Evolutionary conservation across 2,797 vertebrate species (phyloP), one percentile per base, ranked within the genome.

Genomic region (Notolabrus celidotus): DNA sequence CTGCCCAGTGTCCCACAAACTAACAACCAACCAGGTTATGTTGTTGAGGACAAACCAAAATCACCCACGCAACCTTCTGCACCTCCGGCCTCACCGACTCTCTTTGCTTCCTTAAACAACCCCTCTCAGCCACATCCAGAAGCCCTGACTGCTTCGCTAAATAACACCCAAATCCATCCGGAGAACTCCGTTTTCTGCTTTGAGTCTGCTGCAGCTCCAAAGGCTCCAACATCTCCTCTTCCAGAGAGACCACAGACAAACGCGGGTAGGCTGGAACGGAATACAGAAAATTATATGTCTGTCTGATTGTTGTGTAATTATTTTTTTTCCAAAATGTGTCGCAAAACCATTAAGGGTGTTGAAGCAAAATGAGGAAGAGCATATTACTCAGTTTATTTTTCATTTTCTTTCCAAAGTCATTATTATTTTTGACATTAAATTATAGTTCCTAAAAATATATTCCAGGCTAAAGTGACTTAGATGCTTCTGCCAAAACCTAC

Each of bases 51-150:
- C 62, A 71, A 61, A 67, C 10, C 74, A 15, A 36, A 52, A 1
- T 84, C 80, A 31, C 85, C 88, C 9, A 59, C 84, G 41, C 86
- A 85, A 29, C 72, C 84, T 1, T 77, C 87, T 16, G 85, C 89
- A 7, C 87, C 87, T 10, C 86, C 89, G 1, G 83, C 79, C 29
- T 92, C 92, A 23, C 89, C 89, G 8, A 83, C 20, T 71, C 71
- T 86, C 25, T 67, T 90, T 60, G 83, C 76, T 41, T 86, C 79
- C 61, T 49, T 83, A 52, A 61, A 64, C 31, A 55, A 10, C 4
- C 49, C 59, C 7, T 19, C 78, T 47, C 45, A 77, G 67, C 51
- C 63, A 23, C 55, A 69, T 39, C 29, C 80, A n/a, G 83, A 72
- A 20, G 66, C 50, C 22, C 51, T 46, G 23, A 65, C 69, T 5